Base-by-base conservation (phyloP, 2,888 invertebrate species). In the Amiota minor region DNA sequence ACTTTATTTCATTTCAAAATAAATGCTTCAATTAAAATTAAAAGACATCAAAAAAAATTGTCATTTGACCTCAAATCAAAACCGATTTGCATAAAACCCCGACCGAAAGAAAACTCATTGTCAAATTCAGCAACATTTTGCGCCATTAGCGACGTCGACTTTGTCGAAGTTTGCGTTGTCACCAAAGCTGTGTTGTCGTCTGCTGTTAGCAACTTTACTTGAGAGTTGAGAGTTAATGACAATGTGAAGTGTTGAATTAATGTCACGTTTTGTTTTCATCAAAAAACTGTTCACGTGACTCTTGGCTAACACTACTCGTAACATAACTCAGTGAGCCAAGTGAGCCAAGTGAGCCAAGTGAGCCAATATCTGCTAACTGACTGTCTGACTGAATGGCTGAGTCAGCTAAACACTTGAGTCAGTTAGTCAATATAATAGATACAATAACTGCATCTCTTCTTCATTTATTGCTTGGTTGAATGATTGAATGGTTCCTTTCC, bases 241-340 rank as follows among this genome's bases (percentile, higher is more conserved):
- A 71, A 71, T 35, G n/a, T 16, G 11, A 64, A 71, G 69, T 72
- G 72, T 68, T 72, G 61, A 61, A 69, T 69, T 72, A 61, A 49
- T 72, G 72, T 72, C 72, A 72, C 72, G 72, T 69, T 72, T 69
- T 53, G 69, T 69, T 72, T 50, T 62, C 69, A 8, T 68, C 53
- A 53, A 68, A 68, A 50, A 56, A 70, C 55, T 70, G 14, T 71
- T 23, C 64, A 71, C 71, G 71, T 71, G 71, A 70, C 70, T 50
- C 2, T 35, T 35, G 35, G 35, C 35, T 35, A 35, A 35, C 35
- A 35, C 35, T 35, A 35, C n/a, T n/a, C n/a, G n/a, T n/a, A n/a
- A n/a, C n/a, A n/a, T n/a, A 23, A 35, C 35, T 6, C 35, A 6
- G 35, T 35, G 35, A 35, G 35, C 6, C 35, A 35, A 35, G 35